A percentile compares a stretch with the other conserved stretches of the same genome.
phyloP scores from a whole-genome alignment of 35 echinoderm and acorn worm species.

The Diadema setosum region DNA sequence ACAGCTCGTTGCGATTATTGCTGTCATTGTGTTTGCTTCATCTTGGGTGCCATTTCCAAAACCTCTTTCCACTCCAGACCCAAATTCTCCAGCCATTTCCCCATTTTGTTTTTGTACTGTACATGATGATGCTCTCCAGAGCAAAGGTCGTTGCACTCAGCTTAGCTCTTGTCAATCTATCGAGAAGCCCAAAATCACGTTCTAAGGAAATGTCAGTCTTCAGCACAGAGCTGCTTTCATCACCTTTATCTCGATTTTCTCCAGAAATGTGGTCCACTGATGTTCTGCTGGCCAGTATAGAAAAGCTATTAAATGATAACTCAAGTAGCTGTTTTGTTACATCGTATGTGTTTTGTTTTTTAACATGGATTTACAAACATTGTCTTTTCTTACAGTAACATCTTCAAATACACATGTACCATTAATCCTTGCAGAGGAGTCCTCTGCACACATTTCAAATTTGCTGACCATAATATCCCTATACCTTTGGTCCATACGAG shows the following conservation, averaged over 20 bases:
- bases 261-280: neutral
- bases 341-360: neutral
- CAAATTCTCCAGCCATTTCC: neutral
- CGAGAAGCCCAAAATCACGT: neutral
- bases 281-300: neutral
- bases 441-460: neutral
- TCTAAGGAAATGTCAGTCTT: neutral
- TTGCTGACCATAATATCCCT: neutral
- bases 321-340: neutral
- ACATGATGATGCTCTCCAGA: neutral
- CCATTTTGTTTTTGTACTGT: neutral
- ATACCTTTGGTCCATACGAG: neutral
- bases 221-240: neutral
- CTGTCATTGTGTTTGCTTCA: neutral
- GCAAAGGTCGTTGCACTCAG: neutral
- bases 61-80: neutral
- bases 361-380: neutral
- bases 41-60: neutral
- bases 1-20: neutral
- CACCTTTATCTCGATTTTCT: neutral
- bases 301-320: neutral
- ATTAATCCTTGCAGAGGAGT: neutral
- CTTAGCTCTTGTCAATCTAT: neutral
- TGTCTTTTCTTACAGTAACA: neutral
- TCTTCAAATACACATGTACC: neutral